A percentile compares a stretch with the other conserved stretches of the same genome.
Evolutionary conservation across 2,113 vertebrate genomes (phyloP).

Genomic region (Ictalurus furcatus): DNA sequence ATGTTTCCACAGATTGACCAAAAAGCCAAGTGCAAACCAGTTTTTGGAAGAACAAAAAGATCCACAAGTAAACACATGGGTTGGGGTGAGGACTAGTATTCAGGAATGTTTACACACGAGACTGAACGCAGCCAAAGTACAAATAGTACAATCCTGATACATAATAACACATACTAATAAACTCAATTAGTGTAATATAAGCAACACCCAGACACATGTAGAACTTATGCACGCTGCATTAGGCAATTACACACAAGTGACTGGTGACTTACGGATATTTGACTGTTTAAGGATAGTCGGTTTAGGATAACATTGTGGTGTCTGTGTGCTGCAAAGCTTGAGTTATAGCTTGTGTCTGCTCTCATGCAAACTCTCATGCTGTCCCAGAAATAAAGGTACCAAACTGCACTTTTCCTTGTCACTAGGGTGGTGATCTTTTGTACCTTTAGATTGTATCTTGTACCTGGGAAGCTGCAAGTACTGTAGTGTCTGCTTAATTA

Average conservation of each 20-base stretch:
- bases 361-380: neutral
- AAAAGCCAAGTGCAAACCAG: neutral
- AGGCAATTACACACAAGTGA: neutral
- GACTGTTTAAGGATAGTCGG: neutral
- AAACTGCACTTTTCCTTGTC: neutral
- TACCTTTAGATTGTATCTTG: neutral
- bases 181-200: neutral
- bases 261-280: neutral
- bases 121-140: slow-evolving; percentile 1
- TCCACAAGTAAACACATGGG: neutral
- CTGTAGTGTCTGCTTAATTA: neutral
- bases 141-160: neutral
- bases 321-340: neutral
- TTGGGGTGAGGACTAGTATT: neutral
- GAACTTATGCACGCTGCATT: neutral
- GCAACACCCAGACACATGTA: neutral
- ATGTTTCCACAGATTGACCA: neutral
- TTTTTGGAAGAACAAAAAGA: neutral
- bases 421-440: neutral
- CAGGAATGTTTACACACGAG: neutral
- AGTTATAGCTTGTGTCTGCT: neutral
- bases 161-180: neutral
- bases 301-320: neutral
- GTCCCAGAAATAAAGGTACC: too few species aligned
- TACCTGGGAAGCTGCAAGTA: too few species aligned